These are phyloP conservation scores for Cettia cetti DNA, from an alignment of 2,113 vertebrate species.

Conservation along the genomic window DNA sequence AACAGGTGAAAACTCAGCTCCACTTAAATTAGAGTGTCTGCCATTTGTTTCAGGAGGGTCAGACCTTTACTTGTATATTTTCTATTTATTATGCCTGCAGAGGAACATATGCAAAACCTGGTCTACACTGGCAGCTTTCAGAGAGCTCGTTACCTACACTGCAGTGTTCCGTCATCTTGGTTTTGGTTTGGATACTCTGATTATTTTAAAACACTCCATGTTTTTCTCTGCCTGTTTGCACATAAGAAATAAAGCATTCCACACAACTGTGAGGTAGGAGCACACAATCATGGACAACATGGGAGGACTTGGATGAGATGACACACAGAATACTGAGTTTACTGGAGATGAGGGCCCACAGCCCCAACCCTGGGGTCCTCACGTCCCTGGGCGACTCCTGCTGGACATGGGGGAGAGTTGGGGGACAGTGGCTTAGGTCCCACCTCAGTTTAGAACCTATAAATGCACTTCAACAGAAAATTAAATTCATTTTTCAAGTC, in stretches of 20 bases:
- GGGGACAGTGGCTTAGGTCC: background rate
- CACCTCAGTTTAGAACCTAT: background rate
- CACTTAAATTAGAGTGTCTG: background rate
- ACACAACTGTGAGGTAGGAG: background rate
- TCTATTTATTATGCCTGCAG: background rate
- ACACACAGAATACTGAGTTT: background rate
- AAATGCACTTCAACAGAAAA: background rate
- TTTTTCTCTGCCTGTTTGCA: background rate
- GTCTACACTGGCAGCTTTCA: background rate
- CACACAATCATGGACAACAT: background rate
- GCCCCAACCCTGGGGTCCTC: background rate
- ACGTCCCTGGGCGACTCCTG: background rate
- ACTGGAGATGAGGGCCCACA: background rate
- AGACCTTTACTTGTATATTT: background rate
- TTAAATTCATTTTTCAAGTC: background rate
- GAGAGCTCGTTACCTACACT: background rate
- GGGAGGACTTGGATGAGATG: background rate
- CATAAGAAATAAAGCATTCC: background rate
- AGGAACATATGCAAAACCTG: background rate
- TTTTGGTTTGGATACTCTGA: background rate
- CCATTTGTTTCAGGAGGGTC: background rate
- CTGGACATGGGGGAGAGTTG: background rate
- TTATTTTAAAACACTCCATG: background rate
- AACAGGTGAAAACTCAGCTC: background rate
- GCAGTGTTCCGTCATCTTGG: background rate